A percentile compares a stretch with the other conserved stretches of the same genome.
These are phyloP conservation scores for Heliconius charithonia DNA, from an alignment of 2,888 invertebrate genomes.

Conservation along the genomic window DNA sequence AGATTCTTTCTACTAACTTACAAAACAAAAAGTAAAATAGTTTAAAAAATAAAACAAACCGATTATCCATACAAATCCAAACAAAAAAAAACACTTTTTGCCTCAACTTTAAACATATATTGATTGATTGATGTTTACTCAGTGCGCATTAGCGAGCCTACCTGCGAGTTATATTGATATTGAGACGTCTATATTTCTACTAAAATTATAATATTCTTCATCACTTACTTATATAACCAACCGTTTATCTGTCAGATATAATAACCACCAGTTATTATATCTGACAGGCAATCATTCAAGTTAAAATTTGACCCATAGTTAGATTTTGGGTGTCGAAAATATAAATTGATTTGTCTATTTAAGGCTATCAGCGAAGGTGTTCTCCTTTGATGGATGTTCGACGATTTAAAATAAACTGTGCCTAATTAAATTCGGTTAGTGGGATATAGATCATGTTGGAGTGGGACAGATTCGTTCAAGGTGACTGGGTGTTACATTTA, in stretches of 20 bases:
- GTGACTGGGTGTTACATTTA: not conserved
- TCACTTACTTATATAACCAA: slow-evolving; percentile 49
- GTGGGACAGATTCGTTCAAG: not conserved
- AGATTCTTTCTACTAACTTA: no score
- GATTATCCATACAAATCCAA: slow-evolving; percentile 55
- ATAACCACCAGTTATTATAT: slow-evolving; percentile 50
- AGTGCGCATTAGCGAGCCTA: slow-evolving; percentile 65
- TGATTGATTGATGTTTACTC: slow-evolving; percentile 82
- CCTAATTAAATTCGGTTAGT: slow-evolving; percentile 28
- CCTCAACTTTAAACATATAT: slow-evolving; percentile 61
- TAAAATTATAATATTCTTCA: slow-evolving; percentile 71
- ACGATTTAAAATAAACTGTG: slow-evolving; percentile 23
- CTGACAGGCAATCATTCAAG: slow-evolving; percentile 57
- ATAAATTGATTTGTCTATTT: slow-evolving; percentile 44
- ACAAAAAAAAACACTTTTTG: slow-evolving; percentile 56
- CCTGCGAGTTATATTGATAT: slow-evolving; percentile 72
- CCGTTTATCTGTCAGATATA: not conserved
- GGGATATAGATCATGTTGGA: slow-evolving; percentile 14
- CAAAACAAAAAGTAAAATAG: not conserved
- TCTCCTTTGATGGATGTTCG: slow-evolving; percentile 37
- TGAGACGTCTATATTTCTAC: slow-evolving; percentile 60
- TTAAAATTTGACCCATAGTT: slow-evolving; percentile 47
- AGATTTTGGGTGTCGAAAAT: slow-evolving; percentile 39
- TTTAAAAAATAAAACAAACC: slow-evolving; percentile 36
- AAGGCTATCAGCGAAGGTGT: slow-evolving; percentile 40